Conservation (phyloP, 2,888 invertebrate genomes). For the Drosophila emarginata region DNA sequence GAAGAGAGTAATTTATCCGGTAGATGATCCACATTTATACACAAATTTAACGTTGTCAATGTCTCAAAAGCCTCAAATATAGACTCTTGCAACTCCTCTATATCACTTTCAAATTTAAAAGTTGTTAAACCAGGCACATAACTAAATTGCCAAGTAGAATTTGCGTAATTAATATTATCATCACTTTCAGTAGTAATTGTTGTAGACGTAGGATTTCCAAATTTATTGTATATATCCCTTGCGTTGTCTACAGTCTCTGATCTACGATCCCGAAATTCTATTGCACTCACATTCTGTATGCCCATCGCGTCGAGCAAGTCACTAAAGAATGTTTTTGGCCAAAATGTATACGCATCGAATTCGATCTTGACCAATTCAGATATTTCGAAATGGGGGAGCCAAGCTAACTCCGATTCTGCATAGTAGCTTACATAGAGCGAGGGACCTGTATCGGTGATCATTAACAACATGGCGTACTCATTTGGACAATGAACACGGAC, state of each 20-base stretch:
- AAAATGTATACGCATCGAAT: constrained; percentile 64
- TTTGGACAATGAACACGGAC: constrained; percentile 55
- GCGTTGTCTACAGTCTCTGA: constrained; percentile 31
- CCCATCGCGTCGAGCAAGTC: constrained; percentile 52
- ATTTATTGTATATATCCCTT: neutral
- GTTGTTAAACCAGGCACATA: constrained; percentile 43
- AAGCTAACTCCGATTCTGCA: constrained; percentile 27
- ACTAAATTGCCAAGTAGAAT: constrained; percentile 59
- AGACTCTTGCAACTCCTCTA: constrained; percentile 36
- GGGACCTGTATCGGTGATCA: constrained; percentile 46
- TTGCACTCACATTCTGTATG: constrained; percentile 40
- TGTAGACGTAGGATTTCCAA: neutral
- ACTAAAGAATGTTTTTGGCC: constrained; percentile 55
- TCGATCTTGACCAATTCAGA: constrained; percentile 53
- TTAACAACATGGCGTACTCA: constrained; percentile 60
- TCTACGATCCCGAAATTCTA: constrained; percentile 62
- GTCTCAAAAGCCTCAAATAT: constrained; percentile 55
- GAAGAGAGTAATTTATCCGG: constrained; percentile 45
- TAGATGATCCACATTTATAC: constrained; percentile 46
- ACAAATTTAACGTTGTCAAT: constrained; percentile 45
- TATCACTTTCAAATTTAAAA: constrained; percentile 55
- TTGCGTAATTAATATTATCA: constrained; percentile 2
- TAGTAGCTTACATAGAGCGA: constrained; percentile 63
- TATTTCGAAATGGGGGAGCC: constrained; percentile 57
- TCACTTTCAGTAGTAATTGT: neutral